These are phyloP conservation scores for Halocaridina rubra DNA, from an alignment of 2,888 invertebrate species.

Conservation along the genomic window DNA sequence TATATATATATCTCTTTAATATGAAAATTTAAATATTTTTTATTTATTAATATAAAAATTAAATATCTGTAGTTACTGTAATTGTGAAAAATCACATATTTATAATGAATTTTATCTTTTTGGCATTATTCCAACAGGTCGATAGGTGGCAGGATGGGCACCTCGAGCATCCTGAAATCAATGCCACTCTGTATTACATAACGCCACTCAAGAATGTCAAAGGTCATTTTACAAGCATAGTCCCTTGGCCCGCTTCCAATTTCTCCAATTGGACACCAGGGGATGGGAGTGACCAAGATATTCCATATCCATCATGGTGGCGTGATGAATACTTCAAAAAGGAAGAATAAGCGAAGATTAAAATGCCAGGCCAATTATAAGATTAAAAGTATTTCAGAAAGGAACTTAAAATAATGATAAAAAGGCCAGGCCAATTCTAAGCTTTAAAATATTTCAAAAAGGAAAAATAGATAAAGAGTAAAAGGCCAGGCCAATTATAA, in stretches of 20 bases:
- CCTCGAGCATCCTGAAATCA: slow-evolving; percentile 39
- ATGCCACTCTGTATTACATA: slow-evolving; percentile 42
- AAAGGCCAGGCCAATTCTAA: no score
- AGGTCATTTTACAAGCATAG: background rate
- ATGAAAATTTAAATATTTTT: no score
- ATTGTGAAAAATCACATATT: background rate
- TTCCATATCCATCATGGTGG: background rate
- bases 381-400: no score
- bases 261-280: slow-evolving; percentile 3
- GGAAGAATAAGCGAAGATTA: no score
- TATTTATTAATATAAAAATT: no score
- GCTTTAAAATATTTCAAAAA: no score
- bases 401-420: no score
- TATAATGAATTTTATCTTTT: background rate
- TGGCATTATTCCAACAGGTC: background rate
- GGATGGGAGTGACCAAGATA: background rate
- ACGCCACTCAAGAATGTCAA: background rate
- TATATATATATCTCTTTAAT: background rate
- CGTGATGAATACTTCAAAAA: background rate
- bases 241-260: slow-evolving; percentile 40
- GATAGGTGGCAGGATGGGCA: background rate
- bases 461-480: no score
- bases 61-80: background rate
- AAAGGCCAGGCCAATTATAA: no score
- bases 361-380: no score